Evolutionary conservation across 2,797 vertebrate species (phyloP), one percentile per base, ranked within the genome.

Genomic region (Hypotaenidia philippensis): DNA sequence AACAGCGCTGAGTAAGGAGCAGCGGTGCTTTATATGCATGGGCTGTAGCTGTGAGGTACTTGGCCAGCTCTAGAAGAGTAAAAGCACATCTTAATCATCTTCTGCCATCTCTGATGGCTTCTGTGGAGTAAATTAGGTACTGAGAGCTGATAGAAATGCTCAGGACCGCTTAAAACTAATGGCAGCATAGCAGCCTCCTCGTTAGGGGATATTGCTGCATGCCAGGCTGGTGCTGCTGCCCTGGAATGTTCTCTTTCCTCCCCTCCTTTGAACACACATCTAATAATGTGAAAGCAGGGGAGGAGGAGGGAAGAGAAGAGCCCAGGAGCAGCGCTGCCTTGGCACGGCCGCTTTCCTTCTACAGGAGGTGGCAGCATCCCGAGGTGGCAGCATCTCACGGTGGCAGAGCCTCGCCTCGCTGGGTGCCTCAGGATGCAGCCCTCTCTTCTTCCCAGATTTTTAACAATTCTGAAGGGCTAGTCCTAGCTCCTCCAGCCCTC

Each of bases 391-490:
- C 36, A 36, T 36, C 36, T 36, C 40, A 1, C 1, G 5, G 10
- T 11, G 71, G 36, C 6, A 4, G 20, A 61, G 65, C 65, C 2
- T 10, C 8, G 25, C 47, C 0, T 0, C 7, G 1, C 26, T 14
- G 16, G 34, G 38, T 9, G 7, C 31, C 40, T 13, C 13, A 1
- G 15, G 20, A 36, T 61, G 41, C 53, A 61, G 53, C 84, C 61
- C 21, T n/a, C n/a, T 11, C 27, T 27, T 21, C 36, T 47, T n/a
- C 5, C 53, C 60, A 44, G 47, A 6, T 23, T 72, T 41, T 34
- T 57, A 69, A 56, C 56, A 41, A 45, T 50, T 5, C 74, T 71
- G 52, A 26, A 49, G 23, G 21, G 23, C 11, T 13, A 49, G 23
- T 25, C 13, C 23, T 25, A 12, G 23, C 32, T 45, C 45, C 45